Evolutionary conservation across 1,140 invertebrate genomes (phyloP), one percentile per base, ranked within the genome.

Genomic region (Lucilia sericata): DNA sequence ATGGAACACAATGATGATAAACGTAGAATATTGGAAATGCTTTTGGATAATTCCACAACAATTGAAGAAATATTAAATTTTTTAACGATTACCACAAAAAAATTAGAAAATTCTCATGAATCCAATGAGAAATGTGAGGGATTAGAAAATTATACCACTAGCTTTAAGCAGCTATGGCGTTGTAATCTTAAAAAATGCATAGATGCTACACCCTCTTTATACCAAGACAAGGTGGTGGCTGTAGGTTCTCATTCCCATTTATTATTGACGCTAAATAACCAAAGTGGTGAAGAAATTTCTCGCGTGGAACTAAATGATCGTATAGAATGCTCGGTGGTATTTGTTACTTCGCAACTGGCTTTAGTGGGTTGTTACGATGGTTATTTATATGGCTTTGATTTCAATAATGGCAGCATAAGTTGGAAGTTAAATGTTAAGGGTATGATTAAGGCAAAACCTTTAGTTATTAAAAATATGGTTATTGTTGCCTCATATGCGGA

Each of bases 291-390:
- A 13, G 85, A 87, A 30, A 83, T 91, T 21, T 93, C 93, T 88
- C 85, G 86, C 13, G 85, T 88, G 51, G 83, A 85, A 83, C 86
- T 94, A 2, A 90, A 91, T 19, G 92, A 93, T 85, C 87, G 94
- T 55, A 92, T 94, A 51, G 93, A 94, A 88, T 92, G 93, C 14
- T 92, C 92, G 47, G 91, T 93, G 0, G 92, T 91, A 85, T 55
- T 91, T n/a, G 76, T 85, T 42, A 17, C 60, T 7, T 74, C 85
- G 9, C 55, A 89, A 13, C 49, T 89, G 19, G 87, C 87, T 0
- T 83, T 91, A 88, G 84, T 90, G 91, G 93, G 93, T 82, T 94
- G 93, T 85, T 94, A 94, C 88, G 92, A 94, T 90, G 88, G 91
- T 17, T 84, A 85, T 51, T 85, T 94, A 0, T 94, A 94, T 85